Percentiles rank a stretch among this genome's conserved stretches.
These are phyloP conservation scores for Pluvianellus socialis DNA, from an alignment of 2,113 vertebrate species.

Conservation along the genomic window DNA sequence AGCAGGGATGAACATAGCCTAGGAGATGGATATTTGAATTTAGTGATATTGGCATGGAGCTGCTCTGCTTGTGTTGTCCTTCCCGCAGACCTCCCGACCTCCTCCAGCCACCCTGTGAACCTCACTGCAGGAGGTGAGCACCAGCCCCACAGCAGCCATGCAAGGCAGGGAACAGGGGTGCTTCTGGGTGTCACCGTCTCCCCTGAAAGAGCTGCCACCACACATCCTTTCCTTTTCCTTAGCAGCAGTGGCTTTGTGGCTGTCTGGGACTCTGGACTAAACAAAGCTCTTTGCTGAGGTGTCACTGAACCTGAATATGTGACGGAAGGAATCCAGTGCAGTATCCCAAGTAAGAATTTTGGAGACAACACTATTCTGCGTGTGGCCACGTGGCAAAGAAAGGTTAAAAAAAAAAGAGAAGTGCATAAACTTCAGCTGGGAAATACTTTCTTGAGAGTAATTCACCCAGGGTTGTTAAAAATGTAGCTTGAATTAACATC, in stretches of 20 bases:
- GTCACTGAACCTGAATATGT: neutral
- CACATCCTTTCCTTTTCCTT: neutral
- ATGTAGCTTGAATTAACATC: slow-evolving; percentile 14
- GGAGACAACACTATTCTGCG: neutral
- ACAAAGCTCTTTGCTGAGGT: neutral
- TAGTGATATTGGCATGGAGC: neutral
- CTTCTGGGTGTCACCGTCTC: neutral
- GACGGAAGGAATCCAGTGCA: neutral
- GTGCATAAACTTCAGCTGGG: neutral
- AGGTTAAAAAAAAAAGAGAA: neutral
- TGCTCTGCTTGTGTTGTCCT: neutral
- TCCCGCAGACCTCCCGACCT: neutral
- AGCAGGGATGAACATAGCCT: neutral
- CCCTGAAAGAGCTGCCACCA: neutral
- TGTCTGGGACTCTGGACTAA: neutral
- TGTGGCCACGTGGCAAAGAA: neutral
- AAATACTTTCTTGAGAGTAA: neutral
- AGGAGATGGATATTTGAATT: neutral
- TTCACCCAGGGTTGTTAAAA: neutral
- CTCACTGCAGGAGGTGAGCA: neutral
- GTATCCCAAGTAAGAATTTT: neutral
- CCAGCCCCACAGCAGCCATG: neutral
- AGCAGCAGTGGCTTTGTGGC: neutral
- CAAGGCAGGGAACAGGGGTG: neutral
- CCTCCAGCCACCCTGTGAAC: neutral